These are phyloP conservation scores for Habroteleia sp. DNA, from an alignment of 2,888 invertebrate genomes.

Conservation along the genomic window DNA sequence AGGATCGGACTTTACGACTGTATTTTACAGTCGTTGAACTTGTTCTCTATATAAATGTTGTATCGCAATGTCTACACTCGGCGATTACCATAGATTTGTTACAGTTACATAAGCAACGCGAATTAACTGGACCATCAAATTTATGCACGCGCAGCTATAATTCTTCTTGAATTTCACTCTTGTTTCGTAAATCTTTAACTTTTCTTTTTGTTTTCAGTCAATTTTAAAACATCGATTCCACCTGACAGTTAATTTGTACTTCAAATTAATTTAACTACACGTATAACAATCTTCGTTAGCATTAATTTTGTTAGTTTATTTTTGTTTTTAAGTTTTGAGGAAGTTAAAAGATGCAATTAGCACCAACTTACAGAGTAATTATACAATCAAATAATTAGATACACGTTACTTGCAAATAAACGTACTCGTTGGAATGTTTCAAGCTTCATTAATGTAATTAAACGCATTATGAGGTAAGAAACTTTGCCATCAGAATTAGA, in stretches of 20 bases:
- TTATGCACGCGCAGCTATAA: slow-evolving; percentile 33
- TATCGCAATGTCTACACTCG: slow-evolving; percentile 23
- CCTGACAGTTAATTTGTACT: too few relatives aligned
- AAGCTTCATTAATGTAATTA: slow-evolving; percentile 30
- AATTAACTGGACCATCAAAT: slow-evolving; percentile 55
- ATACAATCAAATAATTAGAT: slow-evolving; percentile 28
- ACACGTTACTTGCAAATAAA: slow-evolving; percentile 8
- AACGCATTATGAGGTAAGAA: slow-evolving; percentile 12
- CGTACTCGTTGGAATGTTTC: slow-evolving; percentile 22
- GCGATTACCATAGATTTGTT: slow-evolving; percentile 23
- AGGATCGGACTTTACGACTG: slow-evolving; percentile 32
- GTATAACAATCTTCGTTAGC: background rate
- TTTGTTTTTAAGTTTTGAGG: too few relatives aligned
- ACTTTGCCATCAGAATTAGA: background rate
- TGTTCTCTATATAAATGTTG: slow-evolving; percentile 36
- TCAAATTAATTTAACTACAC: too few relatives aligned
- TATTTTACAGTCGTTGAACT: slow-evolving; percentile 54
- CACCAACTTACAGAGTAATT: slow-evolving; percentile 5
- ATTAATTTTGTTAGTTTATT: background rate
- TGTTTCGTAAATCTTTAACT: slow-evolving; percentile 1
- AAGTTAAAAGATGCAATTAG: slow-evolving; percentile 2
- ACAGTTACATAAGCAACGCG: slow-evolving; percentile 38
- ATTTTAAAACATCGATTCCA: too few relatives aligned
- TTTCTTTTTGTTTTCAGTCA: slow-evolving; percentile 14
- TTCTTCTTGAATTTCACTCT: slow-evolving; percentile 10